phyloP scores from a whole-genome alignment of 2,888 invertebrate genomes.

The Ormyrus nitidulus region DNA sequence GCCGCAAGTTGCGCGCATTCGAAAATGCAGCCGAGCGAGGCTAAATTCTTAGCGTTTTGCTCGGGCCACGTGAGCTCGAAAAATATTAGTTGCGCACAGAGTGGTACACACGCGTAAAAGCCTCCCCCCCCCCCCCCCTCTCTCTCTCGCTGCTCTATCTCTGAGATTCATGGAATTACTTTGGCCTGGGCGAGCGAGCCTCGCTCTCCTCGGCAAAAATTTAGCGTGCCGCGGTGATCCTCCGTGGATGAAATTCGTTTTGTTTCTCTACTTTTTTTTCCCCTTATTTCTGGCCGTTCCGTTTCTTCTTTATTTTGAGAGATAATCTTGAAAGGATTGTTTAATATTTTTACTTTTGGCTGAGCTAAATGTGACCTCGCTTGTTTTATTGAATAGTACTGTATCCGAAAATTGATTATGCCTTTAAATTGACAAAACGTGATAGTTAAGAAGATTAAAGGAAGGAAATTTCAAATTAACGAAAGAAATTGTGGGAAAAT shows the following conservation, averaged over 20 bases:
- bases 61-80: conserved; percentile 19
- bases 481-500: too few relatives aligned
- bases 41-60: conserved; percentile 43
- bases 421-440: too few relatives aligned
- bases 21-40: conserved; percentile 6
- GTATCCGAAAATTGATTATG: too few relatives aligned
- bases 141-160: conserved; percentile 22
- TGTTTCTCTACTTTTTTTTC: not conserved
- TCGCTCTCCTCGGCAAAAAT: conserved; percentile 25
- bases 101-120: not conserved
- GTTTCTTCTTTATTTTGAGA: conserved; percentile 1
- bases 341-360: too few relatives aligned
- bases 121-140: not conserved
- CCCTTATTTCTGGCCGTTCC: not conserved
- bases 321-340: not conserved
- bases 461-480: too few relatives aligned
- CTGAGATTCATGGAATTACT: conserved; percentile 52
- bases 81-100: conserved; percentile 30
- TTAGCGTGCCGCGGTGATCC: conserved; percentile 31
- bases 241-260: conserved; percentile 21
- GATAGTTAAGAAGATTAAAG: too few relatives aligned
- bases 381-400: too few relatives aligned
- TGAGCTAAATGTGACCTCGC: too few relatives aligned
- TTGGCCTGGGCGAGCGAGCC: not conserved
- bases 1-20: not conserved